These are phyloP conservation scores for Spisula subtruncata DNA, from an alignment of 2,888 invertebrate species.

Conservation along the genomic window DNA sequence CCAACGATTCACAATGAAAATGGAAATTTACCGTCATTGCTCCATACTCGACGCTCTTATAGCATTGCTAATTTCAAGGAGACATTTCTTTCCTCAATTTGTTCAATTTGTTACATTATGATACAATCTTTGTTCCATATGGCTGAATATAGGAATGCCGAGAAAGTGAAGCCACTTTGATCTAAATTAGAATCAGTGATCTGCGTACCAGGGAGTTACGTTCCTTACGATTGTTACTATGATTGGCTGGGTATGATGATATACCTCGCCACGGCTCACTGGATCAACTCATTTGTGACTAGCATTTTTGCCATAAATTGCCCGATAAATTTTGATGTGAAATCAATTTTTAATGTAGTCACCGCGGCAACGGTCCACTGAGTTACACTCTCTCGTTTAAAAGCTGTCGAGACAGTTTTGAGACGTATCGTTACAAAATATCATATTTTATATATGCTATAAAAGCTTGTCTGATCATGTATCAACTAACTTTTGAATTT, in stretches of 20 bases:
- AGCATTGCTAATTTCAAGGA: background rate
- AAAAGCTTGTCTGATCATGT: background rate
- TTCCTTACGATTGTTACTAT: slow-evolving; percentile 50
- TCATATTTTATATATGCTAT: background rate
- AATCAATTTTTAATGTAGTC: slow-evolving; percentile 44
- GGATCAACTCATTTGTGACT: slow-evolving; percentile 40
- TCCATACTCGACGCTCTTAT: too few species aligned
- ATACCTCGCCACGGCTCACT: background rate
- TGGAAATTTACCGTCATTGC: background rate
- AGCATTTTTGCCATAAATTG: slow-evolving; percentile 38
- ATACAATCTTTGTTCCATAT: slow-evolving; percentile 56
- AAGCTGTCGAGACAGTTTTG: slow-evolving; percentile 15
- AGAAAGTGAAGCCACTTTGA: slow-evolving; percentile 50
- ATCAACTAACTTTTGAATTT: background rate
- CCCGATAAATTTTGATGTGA: slow-evolving; percentile 39
- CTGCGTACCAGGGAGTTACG: slow-evolving; percentile 49
- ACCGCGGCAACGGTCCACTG: slow-evolving; percentile 31
- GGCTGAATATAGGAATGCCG: slow-evolving; percentile 27
- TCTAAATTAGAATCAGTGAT: slow-evolving; percentile 51
- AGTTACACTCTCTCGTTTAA: slow-evolving; percentile 17
- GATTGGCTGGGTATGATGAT: slow-evolving; percentile 24
- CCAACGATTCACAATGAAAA: too few species aligned
- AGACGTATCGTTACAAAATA: background rate
- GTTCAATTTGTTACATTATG: slow-evolving; percentile 55
- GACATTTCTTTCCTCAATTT: slow-evolving; percentile 21